phyloP scores from a whole-genome alignment of 2,797 vertebrate genomes.

The Enteromius trimaculatus region DNA sequence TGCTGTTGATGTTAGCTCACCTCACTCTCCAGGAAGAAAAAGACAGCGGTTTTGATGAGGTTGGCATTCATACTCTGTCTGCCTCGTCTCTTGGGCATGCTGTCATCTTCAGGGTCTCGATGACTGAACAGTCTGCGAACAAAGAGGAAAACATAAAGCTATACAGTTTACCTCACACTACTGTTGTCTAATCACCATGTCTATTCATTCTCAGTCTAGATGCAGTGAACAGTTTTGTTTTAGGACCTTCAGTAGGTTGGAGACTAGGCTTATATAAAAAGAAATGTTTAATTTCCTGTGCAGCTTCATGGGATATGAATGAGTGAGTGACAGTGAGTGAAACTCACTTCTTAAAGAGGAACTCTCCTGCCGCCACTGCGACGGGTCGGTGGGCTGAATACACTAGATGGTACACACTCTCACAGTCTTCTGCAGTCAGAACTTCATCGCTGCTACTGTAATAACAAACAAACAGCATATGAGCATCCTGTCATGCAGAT shows the following conservation, averaged over 20 bases:
- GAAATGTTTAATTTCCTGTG: background rate
- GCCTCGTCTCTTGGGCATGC: slow-evolving; percentile 82
- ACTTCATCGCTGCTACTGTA: slow-evolving; percentile 85
- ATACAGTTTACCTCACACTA: background rate
- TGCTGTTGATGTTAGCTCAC: slow-evolving; percentile 70
- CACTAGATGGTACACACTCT: slow-evolving; percentile 90
- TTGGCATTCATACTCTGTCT: slow-evolving; percentile 87
- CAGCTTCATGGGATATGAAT: background rate
- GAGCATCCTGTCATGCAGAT: background rate
- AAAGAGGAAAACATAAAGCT: background rate
- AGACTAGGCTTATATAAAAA: background rate
- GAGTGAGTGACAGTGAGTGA: background rate
- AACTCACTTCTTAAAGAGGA: slow-evolving; percentile 90
- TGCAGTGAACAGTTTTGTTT: background rate
- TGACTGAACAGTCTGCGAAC: slow-evolving; percentile 83
- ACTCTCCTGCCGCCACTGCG: slow-evolving; percentile 87
- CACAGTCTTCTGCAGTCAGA: slow-evolving; percentile 90
- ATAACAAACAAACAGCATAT: slow-evolving; percentile 41
- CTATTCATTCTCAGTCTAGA: background rate
- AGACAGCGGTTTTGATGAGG: slow-evolving; percentile 92
- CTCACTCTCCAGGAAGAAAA: slow-evolving; percentile 99
- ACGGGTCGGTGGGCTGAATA: slow-evolving; percentile 89
- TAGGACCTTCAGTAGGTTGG: background rate
- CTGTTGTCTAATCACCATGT: background rate
- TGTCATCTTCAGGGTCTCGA: slow-evolving; percentile 86